phyloP scores from a whole-genome alignment of 2,888 invertebrate genomes.

The Gymnosoma rotundatum region DNA sequence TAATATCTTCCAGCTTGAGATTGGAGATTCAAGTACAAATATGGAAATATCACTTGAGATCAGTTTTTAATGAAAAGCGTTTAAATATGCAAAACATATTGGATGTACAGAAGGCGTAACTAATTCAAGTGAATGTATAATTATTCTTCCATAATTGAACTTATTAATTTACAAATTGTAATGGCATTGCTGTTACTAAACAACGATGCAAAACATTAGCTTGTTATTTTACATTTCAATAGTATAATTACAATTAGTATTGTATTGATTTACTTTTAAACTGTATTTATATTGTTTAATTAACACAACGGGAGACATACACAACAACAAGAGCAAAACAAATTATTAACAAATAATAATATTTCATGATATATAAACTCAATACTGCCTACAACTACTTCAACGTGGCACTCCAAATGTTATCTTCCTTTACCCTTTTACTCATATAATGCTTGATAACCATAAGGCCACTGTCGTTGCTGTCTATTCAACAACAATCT shows the following conservation, averaged over 20 bases:
- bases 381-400: neutral
- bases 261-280: conserved; percentile 74
- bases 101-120: too few species aligned
- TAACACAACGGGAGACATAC: neutral
- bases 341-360: conserved; percentile 29
- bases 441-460: neutral
- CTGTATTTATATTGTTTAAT: conserved; percentile 21
- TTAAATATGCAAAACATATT: neutral
- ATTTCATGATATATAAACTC: conserved; percentile 32
- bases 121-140: too few species aligned
- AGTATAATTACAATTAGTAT: conserved; percentile 79
- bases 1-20: too few species aligned
- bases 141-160: conserved; percentile 3
- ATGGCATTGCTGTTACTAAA: conserved; percentile 3
- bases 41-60: too few species aligned
- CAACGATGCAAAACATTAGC: neutral
- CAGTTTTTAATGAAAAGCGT: too few species aligned
- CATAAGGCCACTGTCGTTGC: neutral
- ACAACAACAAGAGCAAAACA: neutral
- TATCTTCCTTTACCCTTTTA: neutral
- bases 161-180: conserved; percentile 29
- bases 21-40: too few species aligned
- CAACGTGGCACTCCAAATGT: neutral
- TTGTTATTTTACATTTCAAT: conserved; percentile 74
- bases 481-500: conserved; percentile 43